Evolutionary conservation across 2,888 invertebrate species (phyloP).

Genomic region (Heliothis peltigera): DNA sequence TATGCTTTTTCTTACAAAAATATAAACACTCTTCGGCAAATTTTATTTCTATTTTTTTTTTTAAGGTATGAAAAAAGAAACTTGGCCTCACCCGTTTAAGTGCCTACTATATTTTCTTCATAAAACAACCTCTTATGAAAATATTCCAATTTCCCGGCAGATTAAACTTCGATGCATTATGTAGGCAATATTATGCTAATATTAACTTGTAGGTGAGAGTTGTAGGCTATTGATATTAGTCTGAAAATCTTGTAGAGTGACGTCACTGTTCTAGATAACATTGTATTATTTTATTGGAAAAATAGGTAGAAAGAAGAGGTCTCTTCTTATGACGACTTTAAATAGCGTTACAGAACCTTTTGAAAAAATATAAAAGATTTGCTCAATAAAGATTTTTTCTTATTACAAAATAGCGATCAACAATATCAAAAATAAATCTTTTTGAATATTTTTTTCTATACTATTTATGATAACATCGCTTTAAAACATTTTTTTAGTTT

Average conservation of each 20-base stretch:
- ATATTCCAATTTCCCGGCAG: constrained; percentile 39
- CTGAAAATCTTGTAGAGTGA: constrained; percentile 9
- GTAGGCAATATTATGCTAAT: constrained; percentile 79
- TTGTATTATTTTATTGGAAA: neutral
- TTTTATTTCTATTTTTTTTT: too few species aligned
- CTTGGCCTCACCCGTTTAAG: neutral
- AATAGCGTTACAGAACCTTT: too few species aligned
- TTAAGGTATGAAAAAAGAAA: neutral
- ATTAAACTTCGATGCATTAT: constrained; percentile 66
- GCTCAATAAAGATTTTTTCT: too few species aligned
- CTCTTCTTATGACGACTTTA: too few species aligned
- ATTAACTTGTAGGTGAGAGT: constrained; percentile 52
- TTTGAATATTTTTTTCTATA: too few species aligned
- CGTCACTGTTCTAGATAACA: neutral
- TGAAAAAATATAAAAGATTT: too few species aligned
- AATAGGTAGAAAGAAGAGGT: too few species aligned
- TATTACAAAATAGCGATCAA: too few species aligned
- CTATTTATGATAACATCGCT: too few species aligned
- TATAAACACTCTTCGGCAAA: too few species aligned
- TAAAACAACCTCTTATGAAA: constrained; percentile 20
- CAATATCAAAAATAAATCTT: too few species aligned
- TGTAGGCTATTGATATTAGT: constrained; percentile 40
- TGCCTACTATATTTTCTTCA: constrained; percentile 17
- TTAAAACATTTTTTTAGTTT: neutral
- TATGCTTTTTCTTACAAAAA: too few species aligned